Evolutionary conservation across 1,140 invertebrate genomes (phyloP).

Genomic region (Penaeus chinensis): DNA sequence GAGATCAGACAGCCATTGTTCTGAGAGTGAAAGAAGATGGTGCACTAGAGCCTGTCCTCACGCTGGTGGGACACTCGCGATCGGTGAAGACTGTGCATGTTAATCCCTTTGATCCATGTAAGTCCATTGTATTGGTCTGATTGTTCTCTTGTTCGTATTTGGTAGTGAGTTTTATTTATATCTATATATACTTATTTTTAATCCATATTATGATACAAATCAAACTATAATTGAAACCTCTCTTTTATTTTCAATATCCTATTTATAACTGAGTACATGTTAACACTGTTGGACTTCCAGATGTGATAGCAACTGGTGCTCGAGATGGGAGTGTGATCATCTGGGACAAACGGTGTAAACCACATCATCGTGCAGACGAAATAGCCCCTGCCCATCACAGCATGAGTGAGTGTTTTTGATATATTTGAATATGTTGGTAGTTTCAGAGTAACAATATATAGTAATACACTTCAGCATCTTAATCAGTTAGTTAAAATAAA

Average conservation of each 20-base stretch:
- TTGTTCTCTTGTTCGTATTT: too few species aligned
- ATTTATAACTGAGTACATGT: too few species aligned
- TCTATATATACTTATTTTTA: too few species aligned
- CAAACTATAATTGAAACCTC: too few species aligned
- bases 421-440: not conserved
- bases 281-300: slow-evolving; percentile 67
- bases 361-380: slow-evolving; percentile 54
- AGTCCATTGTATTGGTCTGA: not conserved
- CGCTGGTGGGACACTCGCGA: slow-evolving; percentile 80
- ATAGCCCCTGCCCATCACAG: slow-evolving; percentile 55
- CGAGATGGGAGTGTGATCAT: slow-evolving; percentile 85
- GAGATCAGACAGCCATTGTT: slow-evolving; percentile 80
- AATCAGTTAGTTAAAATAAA: too few species aligned
- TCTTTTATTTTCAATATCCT: too few species aligned
- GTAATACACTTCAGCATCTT: too few species aligned
- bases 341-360: slow-evolving; percentile 77
- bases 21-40: slow-evolving; percentile 76
- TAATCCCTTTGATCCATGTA: slow-evolving; percentile 69
- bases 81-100: slow-evolving; percentile 85
- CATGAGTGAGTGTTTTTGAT: slow-evolving; percentile 11
- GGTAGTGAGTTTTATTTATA: too few species aligned
- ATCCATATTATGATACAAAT: too few species aligned
- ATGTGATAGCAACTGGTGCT: slow-evolving; percentile 85
- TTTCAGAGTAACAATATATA: too few species aligned
- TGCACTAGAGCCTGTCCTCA: slow-evolving; percentile 68